Evolutionary conservation across 2,888 invertebrate species (phyloP), one percentile per base, ranked within the genome.

Genomic region (Dendrolimus houi): DNA sequence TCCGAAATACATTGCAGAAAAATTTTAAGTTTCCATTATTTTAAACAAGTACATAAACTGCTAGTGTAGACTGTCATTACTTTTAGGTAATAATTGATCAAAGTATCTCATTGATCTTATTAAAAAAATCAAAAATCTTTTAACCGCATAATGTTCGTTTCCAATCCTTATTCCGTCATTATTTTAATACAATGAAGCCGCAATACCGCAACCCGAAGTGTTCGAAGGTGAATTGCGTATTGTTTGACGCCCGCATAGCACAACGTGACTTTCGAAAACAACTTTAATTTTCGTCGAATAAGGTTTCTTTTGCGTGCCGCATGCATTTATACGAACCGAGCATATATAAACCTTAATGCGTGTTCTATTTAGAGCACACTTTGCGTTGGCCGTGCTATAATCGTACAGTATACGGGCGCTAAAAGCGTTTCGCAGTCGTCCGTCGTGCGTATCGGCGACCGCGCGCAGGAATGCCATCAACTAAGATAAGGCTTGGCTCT

Each of bases 211-310:
- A 90, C 87, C 76, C 85, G 85, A 85, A 83, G 85, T 87, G 85
- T 79, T 82, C 85, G 89, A 87, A 89, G 88, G 88, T 88, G 89
- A 89, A 90, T 90, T 89, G 88, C 88, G 88, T 88, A 89, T 90
- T 90, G 89, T 90, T 89, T 79, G 82, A 75, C 75, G 80, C 87
- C 83, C 87, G 88, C 82, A 83, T 86, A 47, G 9, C 47, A 72
- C 83, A 75, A 75, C 80, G 79, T 79, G 79, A 82, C 87, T 85
- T 83, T 80, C 80, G 81, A 88, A 88, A 85, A 83, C 79, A 78
- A 82, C 86, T 86, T 83, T 85, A 85, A 82, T 78, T 77, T 81
- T 78, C 74, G 72, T 72, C 71, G 71, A 77, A 79, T 88, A 88
- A 86, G 86, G 88, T 86, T 83, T 83, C 77, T 83, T 88, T 88